Evolutionary conservation across 2,797 vertebrate genomes (phyloP), one percentile per base, ranked within the genome.

Genomic region (Neopelma chrysocephalum): DNA sequence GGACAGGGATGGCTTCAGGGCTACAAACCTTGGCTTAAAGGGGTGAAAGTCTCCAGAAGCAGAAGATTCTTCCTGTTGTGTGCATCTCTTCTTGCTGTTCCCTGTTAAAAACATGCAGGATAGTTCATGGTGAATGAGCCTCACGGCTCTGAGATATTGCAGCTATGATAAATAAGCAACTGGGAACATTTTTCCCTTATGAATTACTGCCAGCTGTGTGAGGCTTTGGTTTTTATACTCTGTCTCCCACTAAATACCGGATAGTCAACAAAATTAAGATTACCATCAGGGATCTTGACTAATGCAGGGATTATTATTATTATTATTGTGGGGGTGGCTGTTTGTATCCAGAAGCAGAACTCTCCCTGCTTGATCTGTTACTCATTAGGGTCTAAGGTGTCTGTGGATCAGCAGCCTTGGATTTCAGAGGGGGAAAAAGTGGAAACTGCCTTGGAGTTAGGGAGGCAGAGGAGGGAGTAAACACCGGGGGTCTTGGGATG

Each of bases 211-310:
- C 88, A 95, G 94, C 82, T 70, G 58, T 6, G n/a, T 6, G 31
- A 58, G 34, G 36, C 34, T 75, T 88, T 88, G 88, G 21, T 15
- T 87, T 78, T 78, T 85, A 31, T 82, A 15, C 82, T 93, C 70
- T 50, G 72, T 94, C 94, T 96, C 92, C 90, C 56, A 53, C 64
- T 75, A 82, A 89, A 64, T 79, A 84, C 91, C 12, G 6, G 93
- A 86, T 40, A 89, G 78, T 89, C 92, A 94, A 90, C 94, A 90
- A 82, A 92, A 94, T 91, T 45, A 73, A 96, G 87, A 91, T 96
- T 91, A 58, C 89, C 93, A 84, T 89, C 80, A 40, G 73, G 89
- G 64, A 84, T 87, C 85, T 61, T 91, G 91, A 75, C 84, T 87
- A 47, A 81, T 31, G 64, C 79, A 27, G 47, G 72, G 94, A 9